Base-by-base conservation (phyloP, 2,888 invertebrate species). In the Aleiodes testaceus region DNA sequence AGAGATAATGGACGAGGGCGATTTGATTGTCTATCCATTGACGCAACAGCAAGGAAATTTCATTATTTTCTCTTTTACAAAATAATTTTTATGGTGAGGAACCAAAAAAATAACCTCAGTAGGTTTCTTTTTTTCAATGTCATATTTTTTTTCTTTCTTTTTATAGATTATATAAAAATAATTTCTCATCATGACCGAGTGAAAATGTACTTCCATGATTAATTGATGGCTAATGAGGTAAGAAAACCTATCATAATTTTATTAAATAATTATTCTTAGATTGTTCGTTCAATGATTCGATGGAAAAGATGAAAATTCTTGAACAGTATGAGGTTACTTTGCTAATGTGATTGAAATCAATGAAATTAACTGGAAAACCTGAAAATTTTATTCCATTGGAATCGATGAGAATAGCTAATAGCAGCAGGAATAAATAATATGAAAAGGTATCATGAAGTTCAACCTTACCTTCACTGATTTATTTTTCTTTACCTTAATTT, bases 11-110 rank as follows among this genome's bases (percentile, higher is more conserved):
- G n/a, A 68, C 20, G 18, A 18, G 45, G 22, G 55, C 49, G 18
- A 36, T 49, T 68, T 68, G 68, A 68, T 68, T 68, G 68, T 68
- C 68, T 49, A 68, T 68, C 59, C 49, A 59, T 68, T 68, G 61
- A 61, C 59, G 61, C 61, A 61, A 61, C 18, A 61, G 59, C 59
- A 61, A 36, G 47, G 36, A 5, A 14, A 3, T 67, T 14, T 26
- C 18, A 11, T 45, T 26, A n/a, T 61, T 20, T 18, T 52, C 14
- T 50, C 18, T 50, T 52, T 36, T 30, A 16, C 36, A 59, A 59
- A 59, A 59, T 36, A 59, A 59, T 36, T 59, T 59, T 42, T 12
- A 55, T 30, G n/a, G 14, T 18, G 36, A 59, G 14, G 20, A 59
- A 59, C 59, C 59, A 59, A 59, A 16, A 55, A 59, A 59, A 53